phyloP scores from a whole-genome alignment of 2,888 invertebrate species.

The Drosophila neonasuta region DNA sequence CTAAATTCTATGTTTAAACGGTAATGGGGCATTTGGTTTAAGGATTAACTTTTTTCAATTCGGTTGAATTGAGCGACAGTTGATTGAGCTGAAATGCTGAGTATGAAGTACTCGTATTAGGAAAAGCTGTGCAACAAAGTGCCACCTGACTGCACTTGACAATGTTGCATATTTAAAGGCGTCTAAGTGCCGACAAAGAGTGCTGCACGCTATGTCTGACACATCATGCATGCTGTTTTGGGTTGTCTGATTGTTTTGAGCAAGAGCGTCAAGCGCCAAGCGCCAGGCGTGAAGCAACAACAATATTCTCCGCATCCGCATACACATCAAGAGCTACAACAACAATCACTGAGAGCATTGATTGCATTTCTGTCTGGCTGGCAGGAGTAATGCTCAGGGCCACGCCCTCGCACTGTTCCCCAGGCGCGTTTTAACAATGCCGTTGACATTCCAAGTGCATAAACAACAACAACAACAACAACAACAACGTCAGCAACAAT shows the following conservation, averaged over 20 bases:
- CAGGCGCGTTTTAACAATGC: slow-evolving; percentile 44
- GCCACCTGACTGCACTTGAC: slow-evolving; percentile 45
- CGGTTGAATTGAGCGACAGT: slow-evolving; percentile 8
- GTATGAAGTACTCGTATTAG: slow-evolving; percentile 1
- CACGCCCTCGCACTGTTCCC: slow-evolving; percentile 32
- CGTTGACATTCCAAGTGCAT: slow-evolving; percentile 65
- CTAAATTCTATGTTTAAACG: no score
- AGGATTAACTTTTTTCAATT: neutral
- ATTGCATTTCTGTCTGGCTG: slow-evolving; percentile 66
- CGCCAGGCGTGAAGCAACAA: slow-evolving; percentile 6
- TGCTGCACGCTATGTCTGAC: slow-evolving; percentile 49
- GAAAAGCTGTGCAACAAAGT: slow-evolving; percentile 20
- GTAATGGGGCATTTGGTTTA: neutral
- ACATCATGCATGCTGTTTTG: slow-evolving; percentile 74
- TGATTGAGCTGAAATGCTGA: slow-evolving; percentile 17
- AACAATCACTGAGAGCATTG: slow-evolving; percentile 51
- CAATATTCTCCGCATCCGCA: slow-evolving; percentile 19
- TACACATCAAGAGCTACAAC: slow-evolving; percentile 18
- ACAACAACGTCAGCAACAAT: neutral
- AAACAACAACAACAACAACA: slow-evolving; percentile 19
- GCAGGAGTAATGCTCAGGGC: slow-evolving; percentile 6
- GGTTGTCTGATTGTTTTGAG: slow-evolving; percentile 68
- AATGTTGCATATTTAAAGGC: slow-evolving; percentile 71
- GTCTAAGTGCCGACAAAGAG: slow-evolving; percentile 72
- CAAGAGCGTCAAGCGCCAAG: slow-evolving; percentile 41